Percentiles rank a stretch among this genome's conserved stretches.
These are phyloP conservation scores for Galaxea fascicularis DNA, from an alignment of 92 coral and sea anemone species.

Conservation along the genomic window DNA sequence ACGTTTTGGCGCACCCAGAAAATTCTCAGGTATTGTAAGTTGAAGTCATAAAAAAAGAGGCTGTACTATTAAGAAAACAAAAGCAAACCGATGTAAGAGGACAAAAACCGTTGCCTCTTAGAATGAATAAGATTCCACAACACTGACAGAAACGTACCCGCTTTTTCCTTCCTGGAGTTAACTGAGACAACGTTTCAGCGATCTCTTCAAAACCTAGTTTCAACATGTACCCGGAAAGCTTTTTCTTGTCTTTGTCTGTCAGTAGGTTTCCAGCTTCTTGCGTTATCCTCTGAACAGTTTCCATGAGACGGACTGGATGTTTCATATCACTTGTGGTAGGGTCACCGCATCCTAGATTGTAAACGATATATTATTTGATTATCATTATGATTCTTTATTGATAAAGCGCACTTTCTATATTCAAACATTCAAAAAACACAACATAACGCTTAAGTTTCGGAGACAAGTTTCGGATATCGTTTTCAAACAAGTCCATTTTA, in stretches of 20 bases:
- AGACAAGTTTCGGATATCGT: no score
- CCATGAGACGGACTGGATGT: constrained; percentile 45
- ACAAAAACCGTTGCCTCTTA: background rate
- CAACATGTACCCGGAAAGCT: constrained; percentile 44
- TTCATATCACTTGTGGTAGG: constrained; percentile 35
- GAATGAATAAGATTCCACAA: background rate
- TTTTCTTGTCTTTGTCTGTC: constrained; percentile 44
- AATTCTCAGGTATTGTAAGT: background rate
- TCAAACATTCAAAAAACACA: background rate
- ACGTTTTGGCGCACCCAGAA: background rate
- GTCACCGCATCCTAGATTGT: background rate
- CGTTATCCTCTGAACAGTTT: constrained; percentile 46
- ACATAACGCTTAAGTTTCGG: background rate
- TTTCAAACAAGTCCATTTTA: no score
- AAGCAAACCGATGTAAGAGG: background rate
- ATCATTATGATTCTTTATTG: background rate
- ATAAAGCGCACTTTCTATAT: background rate
- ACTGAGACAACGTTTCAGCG: constrained; percentile 7
- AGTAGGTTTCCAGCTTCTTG: constrained; percentile 11
- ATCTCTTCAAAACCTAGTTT: constrained; percentile 73
- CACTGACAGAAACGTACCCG: no score
- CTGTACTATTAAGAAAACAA: background rate
- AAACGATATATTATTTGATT: background rate
- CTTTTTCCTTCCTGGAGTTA: background rate
- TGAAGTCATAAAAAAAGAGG: background rate